A percentile compares a stretch with the other conserved stretches of the same genome.
Evolutionary conservation across 2,113 vertebrate species (phyloP).

Genomic region (Crotalus horridus): DNA sequence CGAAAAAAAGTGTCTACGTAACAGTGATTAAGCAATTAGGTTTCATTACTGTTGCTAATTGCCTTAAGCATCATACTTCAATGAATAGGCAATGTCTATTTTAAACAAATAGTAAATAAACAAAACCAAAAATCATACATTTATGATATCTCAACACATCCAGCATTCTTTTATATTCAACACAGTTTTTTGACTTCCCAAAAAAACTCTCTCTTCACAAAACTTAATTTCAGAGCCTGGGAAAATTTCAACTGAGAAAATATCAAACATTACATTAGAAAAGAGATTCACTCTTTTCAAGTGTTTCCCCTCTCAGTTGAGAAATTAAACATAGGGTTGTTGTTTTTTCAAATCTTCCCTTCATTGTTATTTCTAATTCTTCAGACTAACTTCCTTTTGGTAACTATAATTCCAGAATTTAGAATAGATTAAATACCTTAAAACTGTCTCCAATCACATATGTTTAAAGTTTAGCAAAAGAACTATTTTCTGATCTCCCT

Average conservation of each 20-base stretch:
- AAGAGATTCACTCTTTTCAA: not conserved
- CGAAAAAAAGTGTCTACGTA: not conserved
- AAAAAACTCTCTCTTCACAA: not conserved
- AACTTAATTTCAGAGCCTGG: accelerated
- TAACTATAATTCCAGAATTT: not conserved
- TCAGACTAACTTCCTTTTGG: not conserved
- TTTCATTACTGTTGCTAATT: not conserved
- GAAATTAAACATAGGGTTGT: not conserved
- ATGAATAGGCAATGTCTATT: not conserved
- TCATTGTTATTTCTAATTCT: not conserved
- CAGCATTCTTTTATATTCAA: not conserved
- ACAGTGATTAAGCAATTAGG: not conserved
- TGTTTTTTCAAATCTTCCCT: not conserved
- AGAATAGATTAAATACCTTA: not conserved
- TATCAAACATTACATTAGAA: not conserved
- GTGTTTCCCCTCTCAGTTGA: not conserved
- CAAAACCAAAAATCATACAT: slow-evolving; percentile 1
- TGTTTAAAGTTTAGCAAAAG: not conserved
- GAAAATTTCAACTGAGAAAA: not conserved
- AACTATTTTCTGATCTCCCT: not conserved
- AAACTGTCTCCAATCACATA: not conserved
- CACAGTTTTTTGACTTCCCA: not conserved
- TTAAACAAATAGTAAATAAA: not conserved
- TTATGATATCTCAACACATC: not conserved
- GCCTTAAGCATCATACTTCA: not conserved